Evolutionary conservation across 2,113 vertebrate genomes (phyloP).

Genomic region (Sinocyclocheilus rhinocerous): DNA sequence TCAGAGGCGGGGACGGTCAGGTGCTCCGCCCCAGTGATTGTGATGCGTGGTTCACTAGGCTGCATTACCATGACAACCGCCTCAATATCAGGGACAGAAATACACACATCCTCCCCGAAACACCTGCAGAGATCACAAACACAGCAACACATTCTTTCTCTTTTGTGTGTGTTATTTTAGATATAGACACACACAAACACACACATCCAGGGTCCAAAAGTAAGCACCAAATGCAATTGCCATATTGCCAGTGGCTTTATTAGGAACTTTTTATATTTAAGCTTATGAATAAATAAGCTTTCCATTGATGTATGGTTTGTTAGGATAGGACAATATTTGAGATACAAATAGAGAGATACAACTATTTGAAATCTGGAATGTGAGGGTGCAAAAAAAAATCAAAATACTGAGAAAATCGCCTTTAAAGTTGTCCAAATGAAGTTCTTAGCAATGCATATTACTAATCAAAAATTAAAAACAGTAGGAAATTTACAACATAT

Average conservation of each 20-base stretch:
- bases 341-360: too few relatives aligned
- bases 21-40: slow-evolving; percentile 86
- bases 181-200: neutral
- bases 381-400: too few relatives aligned
- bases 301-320: too few relatives aligned
- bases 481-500: too few relatives aligned
- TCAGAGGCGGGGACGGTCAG: slow-evolving; percentile 83
- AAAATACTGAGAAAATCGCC: too few relatives aligned
- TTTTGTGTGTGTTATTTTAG: neutral
- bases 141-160: slow-evolving; percentile 39
- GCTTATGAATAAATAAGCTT: too few relatives aligned
- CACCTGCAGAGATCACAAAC: slow-evolving; percentile 77
- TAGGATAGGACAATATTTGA: too few relatives aligned
- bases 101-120: slow-evolving; percentile 96
- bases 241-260: neutral
- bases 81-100: slow-evolving; percentile 90
- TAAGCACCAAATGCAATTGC: neutral
- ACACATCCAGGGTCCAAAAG: neutral
- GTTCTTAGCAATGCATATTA: too few relatives aligned
- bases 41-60: slow-evolving; percentile 92
- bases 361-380: too few relatives aligned
- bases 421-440: too few relatives aligned
- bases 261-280: neutral
- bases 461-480: too few relatives aligned
- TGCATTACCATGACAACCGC: slow-evolving; percentile 93